These are phyloP conservation scores for Bombus turneri DNA, from an alignment of 1,140 invertebrate genomes.

Conservation along the genomic window DNA sequence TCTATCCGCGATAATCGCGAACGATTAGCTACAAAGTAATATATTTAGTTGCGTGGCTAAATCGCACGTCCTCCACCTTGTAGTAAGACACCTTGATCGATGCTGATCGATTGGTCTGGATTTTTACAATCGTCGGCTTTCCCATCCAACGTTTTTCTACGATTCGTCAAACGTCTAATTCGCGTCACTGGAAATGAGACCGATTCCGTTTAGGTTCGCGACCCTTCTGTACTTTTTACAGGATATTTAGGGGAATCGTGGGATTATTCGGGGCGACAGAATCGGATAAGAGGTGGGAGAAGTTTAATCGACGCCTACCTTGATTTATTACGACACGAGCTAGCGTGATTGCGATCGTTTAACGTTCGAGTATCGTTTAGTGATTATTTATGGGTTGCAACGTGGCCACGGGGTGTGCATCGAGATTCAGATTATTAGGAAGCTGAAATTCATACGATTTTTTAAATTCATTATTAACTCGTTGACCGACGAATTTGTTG, in stretches of 20 bases:
- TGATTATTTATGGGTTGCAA: background rate
- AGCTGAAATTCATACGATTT: background rate
- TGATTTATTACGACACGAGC: slow-evolving; percentile 17
- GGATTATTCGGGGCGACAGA: slow-evolving; percentile 14
- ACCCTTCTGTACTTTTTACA: slow-evolving; percentile 10
- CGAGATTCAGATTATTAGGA: background rate
- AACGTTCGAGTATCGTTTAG: slow-evolving; percentile 15
- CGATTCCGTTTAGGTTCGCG: background rate
- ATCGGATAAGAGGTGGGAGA: background rate
- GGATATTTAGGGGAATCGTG: slow-evolving; percentile 8
- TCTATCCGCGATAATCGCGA: background rate
- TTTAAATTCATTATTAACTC: background rate
- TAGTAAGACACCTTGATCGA: background rate
- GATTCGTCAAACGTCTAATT: background rate
- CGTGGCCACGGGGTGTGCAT: background rate
- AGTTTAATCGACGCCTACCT: slow-evolving; percentile 7
- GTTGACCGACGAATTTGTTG: background rate
- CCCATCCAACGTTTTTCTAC: background rate
- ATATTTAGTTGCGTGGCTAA: background rate
- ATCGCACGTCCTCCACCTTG: background rate
- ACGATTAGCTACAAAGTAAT: background rate
- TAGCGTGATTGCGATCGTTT: background rate
- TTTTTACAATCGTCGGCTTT: background rate
- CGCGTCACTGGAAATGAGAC: background rate
- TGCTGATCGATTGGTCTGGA: background rate